Evolutionary conservation across 2,113 vertebrate species (phyloP), one percentile per base, ranked within the genome.

Genomic region (Haemorhous mexicanus): DNA sequence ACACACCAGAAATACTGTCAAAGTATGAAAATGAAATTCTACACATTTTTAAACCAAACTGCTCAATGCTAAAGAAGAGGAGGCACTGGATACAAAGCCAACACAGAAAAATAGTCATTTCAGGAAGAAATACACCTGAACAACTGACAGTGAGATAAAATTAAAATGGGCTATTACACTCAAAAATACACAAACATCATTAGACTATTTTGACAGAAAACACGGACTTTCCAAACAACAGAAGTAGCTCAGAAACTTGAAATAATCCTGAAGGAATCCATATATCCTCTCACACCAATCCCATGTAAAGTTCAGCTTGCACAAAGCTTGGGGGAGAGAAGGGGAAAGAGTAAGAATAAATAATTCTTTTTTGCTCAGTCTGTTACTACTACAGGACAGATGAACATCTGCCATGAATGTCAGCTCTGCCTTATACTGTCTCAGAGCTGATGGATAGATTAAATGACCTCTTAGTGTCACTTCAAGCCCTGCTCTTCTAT

Each of bases 401-500:
- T 9, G n/a, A 94, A 53, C 43, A 92, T 27, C 80, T 81, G 69
- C 50, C 61, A 63, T 11, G 33, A 95, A 75, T n/a, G 37, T 89
- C 26, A 92, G 35, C 41, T 81, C 52, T 74, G 44, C 55, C 43
- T 77, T 52, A 81, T 9, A 69, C 80, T 70, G 50, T 43, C 80
- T 81, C 33, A 59, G 68, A 77, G 61, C 46, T 55, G 59, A 90
- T 3, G 0, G 30, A 86, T 28, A 76, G 55, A 89, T 84, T 67
- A 89, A 95, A 81, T 81, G 89, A 94, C 76, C 80, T 92, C 83
- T 28, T 81, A 18, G 81, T 78, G 79, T 63, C 84, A 81, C 85
- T 79, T 90, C 72, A 79, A 92, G 59, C 28, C 68, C 55, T 67
- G 70, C 13, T 85, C 15, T 90, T 86, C 89, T 61, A 67, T 18